A percentile compares a stretch with the other conserved stretches of the same genome.
Conservation (phyloP, 2,113 vertebrate genomes). For the Embiotoca jacksoni region DNA sequence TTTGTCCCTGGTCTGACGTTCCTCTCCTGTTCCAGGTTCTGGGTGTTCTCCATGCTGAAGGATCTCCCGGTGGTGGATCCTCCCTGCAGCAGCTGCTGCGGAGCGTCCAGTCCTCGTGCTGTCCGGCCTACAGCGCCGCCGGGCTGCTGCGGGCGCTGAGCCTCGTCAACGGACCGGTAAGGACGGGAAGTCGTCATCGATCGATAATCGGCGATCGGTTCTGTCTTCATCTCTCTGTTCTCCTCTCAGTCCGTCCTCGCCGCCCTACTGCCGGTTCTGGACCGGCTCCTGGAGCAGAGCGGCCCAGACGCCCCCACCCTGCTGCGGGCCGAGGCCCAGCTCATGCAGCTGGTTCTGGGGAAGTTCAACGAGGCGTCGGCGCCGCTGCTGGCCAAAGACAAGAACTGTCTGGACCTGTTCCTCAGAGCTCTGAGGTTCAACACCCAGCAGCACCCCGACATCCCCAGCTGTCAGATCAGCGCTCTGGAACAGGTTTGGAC, state of each 20-base stretch:
- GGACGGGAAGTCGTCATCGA: background rate
- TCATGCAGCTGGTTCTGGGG: slow-evolving; percentile 86
- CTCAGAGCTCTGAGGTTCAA: slow-evolving; percentile 83
- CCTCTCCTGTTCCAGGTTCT: slow-evolving; percentile 82
- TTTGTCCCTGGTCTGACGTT: background rate
- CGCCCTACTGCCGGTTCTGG: slow-evolving; percentile 85
- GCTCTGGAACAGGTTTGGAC: slow-evolving; percentile 91
- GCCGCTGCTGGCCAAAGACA: slow-evolving; percentile 85
- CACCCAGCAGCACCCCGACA: slow-evolving; percentile 76
- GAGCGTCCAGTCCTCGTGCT: slow-evolving; percentile 77
- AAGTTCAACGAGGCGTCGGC: slow-evolving; percentile 90
- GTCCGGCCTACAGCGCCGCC: slow-evolving; percentile 88
- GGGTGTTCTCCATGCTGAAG: slow-evolving; percentile 82
- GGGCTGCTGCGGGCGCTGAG: slow-evolving; percentile 85
- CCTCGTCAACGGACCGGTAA: slow-evolving; percentile 86
- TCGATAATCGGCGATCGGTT: background rate
- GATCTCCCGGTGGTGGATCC: slow-evolving; percentile 76
- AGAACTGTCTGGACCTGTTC: slow-evolving; percentile 88
- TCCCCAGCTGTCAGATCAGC: slow-evolving; percentile 86
- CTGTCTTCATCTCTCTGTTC: background rate
- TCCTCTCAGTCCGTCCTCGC: slow-evolving; percentile 84
- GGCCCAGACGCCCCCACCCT: slow-evolving; percentile 76
- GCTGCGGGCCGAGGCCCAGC: slow-evolving; percentile 86
- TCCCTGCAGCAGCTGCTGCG: slow-evolving; percentile 81
- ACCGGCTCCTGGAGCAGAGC: slow-evolving; percentile 87